Evolutionary conservation across 2,888 invertebrate species (phyloP).

Genomic region (Archips crataeganus): DNA sequence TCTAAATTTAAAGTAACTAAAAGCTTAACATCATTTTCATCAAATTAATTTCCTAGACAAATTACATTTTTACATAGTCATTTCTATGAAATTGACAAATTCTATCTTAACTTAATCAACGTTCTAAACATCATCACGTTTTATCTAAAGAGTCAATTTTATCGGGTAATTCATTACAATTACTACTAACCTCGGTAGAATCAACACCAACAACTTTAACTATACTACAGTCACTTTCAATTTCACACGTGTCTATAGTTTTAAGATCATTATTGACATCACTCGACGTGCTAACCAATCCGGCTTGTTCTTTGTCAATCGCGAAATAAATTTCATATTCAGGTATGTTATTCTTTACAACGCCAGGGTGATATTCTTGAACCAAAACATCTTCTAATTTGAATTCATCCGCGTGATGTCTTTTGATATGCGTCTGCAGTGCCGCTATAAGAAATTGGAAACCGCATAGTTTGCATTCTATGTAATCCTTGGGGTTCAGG

Average conservation of each 20-base stretch:
- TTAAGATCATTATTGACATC: slow-evolving; percentile 19
- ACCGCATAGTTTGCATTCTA: slow-evolving; percentile 66
- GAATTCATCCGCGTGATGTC: slow-evolving; percentile 58
- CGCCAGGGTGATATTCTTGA: slow-evolving; percentile 26
- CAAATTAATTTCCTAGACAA: too few species aligned
- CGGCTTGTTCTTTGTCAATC: slow-evolving; percentile 30
- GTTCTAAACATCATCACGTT: background rate
- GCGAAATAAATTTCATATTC: slow-evolving; percentile 30
- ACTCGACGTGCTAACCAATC: slow-evolving; percentile 27
- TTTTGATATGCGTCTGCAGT: slow-evolving; percentile 56
- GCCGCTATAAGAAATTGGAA: slow-evolving; percentile 61
- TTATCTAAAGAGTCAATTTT: slow-evolving; percentile 4
- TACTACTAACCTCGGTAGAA: slow-evolving; percentile 10
- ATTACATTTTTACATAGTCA: background rate
- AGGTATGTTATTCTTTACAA: background rate
- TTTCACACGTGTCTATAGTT: background rate
- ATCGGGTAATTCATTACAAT: slow-evolving; percentile 4
- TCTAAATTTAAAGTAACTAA: too few species aligned
- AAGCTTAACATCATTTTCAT: too few species aligned
- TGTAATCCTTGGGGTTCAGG: slow-evolving; percentile 60
- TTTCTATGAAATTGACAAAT: background rate
- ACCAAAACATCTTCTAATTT: slow-evolving; percentile 51
- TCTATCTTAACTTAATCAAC: background rate
- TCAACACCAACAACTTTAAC: background rate
- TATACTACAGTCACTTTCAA: slow-evolving; percentile 6